These are phyloP conservation scores for Blera fallax DNA, from an alignment of 2,888 invertebrate species.

Conservation along the genomic window DNA sequence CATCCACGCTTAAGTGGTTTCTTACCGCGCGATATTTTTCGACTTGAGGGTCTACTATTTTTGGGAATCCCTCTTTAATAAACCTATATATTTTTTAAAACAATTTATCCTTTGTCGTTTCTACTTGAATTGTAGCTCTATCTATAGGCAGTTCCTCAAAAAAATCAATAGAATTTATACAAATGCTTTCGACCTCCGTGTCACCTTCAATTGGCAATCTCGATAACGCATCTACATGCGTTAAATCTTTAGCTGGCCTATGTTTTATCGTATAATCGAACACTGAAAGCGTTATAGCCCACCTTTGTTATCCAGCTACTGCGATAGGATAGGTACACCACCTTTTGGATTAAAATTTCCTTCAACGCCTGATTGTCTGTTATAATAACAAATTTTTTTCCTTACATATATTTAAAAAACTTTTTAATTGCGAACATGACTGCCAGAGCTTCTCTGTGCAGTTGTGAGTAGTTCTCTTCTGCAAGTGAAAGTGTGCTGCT, in stretches of 20 bases:
- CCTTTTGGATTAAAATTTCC: constrained; percentile 67
- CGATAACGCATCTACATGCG: neutral
- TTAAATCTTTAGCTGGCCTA: neutral
- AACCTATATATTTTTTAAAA: no score
- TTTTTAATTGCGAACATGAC: no score
- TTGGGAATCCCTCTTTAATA: no score
- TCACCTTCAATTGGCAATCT: neutral
- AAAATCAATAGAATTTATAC: neutral
- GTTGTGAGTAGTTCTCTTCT: constrained; percentile 72
- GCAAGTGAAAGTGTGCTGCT: constrained; percentile 21
- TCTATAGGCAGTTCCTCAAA: neutral
- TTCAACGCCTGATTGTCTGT: no score
- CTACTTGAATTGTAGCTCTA: no score
- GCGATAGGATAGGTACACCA: constrained; percentile 15
- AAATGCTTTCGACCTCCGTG: neutral
- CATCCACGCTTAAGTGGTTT: no score
- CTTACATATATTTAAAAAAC: no score
- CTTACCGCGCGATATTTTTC: no score
- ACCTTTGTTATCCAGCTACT: neutral
- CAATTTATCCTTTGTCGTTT: no score
- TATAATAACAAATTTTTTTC: no score
- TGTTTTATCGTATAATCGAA: neutral
- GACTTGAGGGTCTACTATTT: no score
- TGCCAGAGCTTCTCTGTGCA: constrained; percentile 75
- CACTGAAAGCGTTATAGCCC: neutral